These are phyloP conservation scores for Hirtodrosophila confusa DNA, from an alignment of 2,888 invertebrate species.

Conservation along the genomic window DNA sequence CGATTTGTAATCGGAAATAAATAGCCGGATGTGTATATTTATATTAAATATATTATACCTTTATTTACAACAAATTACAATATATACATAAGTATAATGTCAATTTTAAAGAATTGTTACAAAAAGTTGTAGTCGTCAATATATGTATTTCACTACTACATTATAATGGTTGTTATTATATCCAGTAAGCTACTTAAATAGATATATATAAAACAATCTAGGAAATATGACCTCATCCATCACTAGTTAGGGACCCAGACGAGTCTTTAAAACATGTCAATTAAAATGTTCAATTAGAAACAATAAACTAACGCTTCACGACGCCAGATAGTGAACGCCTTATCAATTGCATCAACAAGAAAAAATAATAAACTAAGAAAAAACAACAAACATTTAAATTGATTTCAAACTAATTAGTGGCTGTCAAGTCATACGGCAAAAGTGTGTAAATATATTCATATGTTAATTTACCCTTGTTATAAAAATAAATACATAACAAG, in stretches of 20 bases:
- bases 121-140: too few relatives aligned
- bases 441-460: conserved; percentile 35
- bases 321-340: conserved; percentile 27
- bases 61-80: too few relatives aligned
- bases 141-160: too few relatives aligned
- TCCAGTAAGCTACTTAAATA: too few relatives aligned
- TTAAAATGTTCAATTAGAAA: conserved; percentile 8
- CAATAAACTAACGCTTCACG: conserved; percentile 14
- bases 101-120: too few relatives aligned
- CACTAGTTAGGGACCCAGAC: conserved; percentile 1
- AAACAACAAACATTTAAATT: conserved; percentile 42
- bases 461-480: conserved; percentile 62
- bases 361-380: background rate
- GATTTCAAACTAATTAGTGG: conserved; percentile 54
- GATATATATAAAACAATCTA: too few relatives aligned
- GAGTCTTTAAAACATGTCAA: conserved; percentile 28
- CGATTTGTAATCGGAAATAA: too few relatives aligned
- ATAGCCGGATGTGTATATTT: too few relatives aligned
- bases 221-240: background rate
- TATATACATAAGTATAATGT: too few relatives aligned
- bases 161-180: too few relatives aligned
- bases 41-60: too few relatives aligned
- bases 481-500: conserved; percentile 37
- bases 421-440: conserved; percentile 35
- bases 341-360: conserved; percentile 35